Percentiles rank a stretch among this genome's conserved stretches.
These are phyloP conservation scores for Nipponacmea schrenckii DNA, from an alignment of 2,888 invertebrate genomes.

Conservation along the genomic window DNA sequence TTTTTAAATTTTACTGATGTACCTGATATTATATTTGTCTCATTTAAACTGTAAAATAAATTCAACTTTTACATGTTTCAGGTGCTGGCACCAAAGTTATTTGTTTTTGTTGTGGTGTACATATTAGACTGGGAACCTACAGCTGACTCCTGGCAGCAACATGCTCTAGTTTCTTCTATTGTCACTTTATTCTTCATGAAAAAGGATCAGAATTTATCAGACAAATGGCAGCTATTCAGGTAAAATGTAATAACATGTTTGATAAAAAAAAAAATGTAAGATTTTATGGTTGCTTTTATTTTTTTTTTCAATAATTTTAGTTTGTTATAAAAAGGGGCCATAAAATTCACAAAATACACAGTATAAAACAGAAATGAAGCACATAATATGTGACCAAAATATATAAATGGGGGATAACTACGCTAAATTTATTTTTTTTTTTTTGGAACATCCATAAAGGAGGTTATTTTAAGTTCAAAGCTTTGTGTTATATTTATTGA, in stretches of 20 bases:
- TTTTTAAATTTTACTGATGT: too few species aligned
- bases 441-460: neutral
- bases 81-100: neutral
- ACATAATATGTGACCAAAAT: too few species aligned
- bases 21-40: neutral
- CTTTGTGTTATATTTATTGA: too few species aligned
- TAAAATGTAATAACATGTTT: neutral
- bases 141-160: conserved; percentile 1
- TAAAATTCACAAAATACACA: too few species aligned
- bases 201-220: neutral
- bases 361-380: too few species aligned
- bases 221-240: conserved; percentile 2
- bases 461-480: neutral
- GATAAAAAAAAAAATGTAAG: neutral
- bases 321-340: too few species aligned
- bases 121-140: neutral
- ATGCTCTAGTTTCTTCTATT: neutral
- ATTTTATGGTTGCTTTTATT: neutral
- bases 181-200: neutral
- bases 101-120: neutral
- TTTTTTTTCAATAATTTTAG: too few species aligned
- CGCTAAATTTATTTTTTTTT: neutral
- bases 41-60: neutral
- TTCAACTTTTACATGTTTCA: neutral
- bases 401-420: too few species aligned